Evolutionary conservation across 2,888 invertebrate genomes (phyloP), one percentile per base, ranked within the genome.

Genomic region (Orthosia gracilis): DNA sequence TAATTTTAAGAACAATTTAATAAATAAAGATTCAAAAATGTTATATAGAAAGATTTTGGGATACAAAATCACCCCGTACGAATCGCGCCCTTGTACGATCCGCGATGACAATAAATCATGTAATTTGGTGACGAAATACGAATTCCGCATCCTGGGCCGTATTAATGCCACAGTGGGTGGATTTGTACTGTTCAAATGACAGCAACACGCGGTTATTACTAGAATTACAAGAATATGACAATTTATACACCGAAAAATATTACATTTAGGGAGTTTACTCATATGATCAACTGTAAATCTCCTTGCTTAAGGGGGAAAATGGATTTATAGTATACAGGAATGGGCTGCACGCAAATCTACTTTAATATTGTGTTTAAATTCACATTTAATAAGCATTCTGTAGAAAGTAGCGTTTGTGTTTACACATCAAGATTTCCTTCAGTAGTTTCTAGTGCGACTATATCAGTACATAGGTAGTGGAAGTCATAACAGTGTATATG

Each of bases 71-170:
- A 80, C 85, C 85, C 86, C 82, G 88, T 89, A 88, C 85, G 80
- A 58, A 73, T 61, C 57, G 45, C 80, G 90, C 89, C 78, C 84
- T 86, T 78, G 89, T 88, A 85, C 90, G 91, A 94, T 94, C 92
- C 90, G 85, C 89, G 89, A 93, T 93, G 93, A 95, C 93, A 95
- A 96, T 96, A 96, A 96, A 96, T 96, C 96, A 95, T 94, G 89
- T 95, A 95, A 96, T 96, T 95, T 95, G 92, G 94, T 93, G 94
- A 92, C 92, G 91, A 92, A 92, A 92, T 88, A 90, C 91, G 92
- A 89, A 92, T 92, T 93, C 91, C 89, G 90, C 85, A 85, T 89
- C 88, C 88, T 85, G 88, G 81, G 86, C 85, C 84, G 88, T 87
- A 89, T 89, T 86, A 88, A 78, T 84, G 85, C 89, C 89, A 85